phyloP scores from a whole-genome alignment of 2,888 invertebrate species.

The Eledone cirrhosa region DNA sequence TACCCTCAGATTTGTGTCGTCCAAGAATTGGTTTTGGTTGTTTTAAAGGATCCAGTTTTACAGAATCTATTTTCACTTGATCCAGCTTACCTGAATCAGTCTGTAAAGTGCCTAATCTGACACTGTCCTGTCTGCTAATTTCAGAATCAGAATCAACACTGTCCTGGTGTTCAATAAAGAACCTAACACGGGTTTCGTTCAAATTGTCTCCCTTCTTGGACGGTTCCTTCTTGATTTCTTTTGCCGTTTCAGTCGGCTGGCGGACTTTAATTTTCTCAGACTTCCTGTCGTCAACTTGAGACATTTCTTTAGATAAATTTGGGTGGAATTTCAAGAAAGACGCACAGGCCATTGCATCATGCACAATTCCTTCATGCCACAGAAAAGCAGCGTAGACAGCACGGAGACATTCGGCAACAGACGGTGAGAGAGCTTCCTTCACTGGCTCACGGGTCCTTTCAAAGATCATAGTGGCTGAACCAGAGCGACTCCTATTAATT shows the following conservation, averaged over 20 bases:
- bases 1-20: conserved; percentile 31
- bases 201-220: conserved; percentile 51
- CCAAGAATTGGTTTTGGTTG: conserved; percentile 27
- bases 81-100: conserved; percentile 40
- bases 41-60: conserved; percentile 32
- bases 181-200: conserved; percentile 56
- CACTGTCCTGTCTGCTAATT: conserved; percentile 12
- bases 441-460: conserved; percentile 65
- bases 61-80: conserved; percentile 41
- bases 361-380: conserved; percentile 97
- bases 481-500: conserved; percentile 50
- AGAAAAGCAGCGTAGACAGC: conserved; percentile 95
- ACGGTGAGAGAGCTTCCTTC: conserved; percentile 88
- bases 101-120: conserved; percentile 33
- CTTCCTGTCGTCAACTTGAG: conserved; percentile 50
- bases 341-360: conserved; percentile 97
- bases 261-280: conserved; percentile 47
- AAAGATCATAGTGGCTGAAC: conserved; percentile 50
- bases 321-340: conserved; percentile 88
- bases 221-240: conserved; percentile 38
- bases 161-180: conserved; percentile 52
- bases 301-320: conserved; percentile 63
- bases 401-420: conserved; percentile 89
- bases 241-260: conserved; percentile 58
- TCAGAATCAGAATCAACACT: conserved; percentile 9